phyloP scores from a whole-genome alignment of 2,888 invertebrate species.

The Heliconius erato region DNA sequence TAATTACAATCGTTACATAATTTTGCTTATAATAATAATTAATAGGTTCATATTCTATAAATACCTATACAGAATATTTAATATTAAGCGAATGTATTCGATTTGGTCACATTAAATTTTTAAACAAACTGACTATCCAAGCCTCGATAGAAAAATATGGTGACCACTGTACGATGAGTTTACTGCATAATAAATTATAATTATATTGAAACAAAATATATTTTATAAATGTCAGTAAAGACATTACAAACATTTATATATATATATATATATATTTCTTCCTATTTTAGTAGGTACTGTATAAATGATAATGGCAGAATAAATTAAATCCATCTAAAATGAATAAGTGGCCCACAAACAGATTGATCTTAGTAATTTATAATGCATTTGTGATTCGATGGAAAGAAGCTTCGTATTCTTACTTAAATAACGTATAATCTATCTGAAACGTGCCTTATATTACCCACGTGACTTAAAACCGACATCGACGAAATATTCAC shows the following conservation, averaged over 20 bases:
- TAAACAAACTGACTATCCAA: constrained; percentile 48
- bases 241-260: constrained; percentile 18
- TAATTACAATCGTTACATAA: constrained; percentile 86
- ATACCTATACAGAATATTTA: constrained; percentile 85
- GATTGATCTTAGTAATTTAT: constrained; percentile 1
- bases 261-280: not conserved
- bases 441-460: constrained; percentile 42
- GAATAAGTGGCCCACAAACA: constrained; percentile 20
- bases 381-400: constrained; percentile 20
- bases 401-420: constrained; percentile 26
- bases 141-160: constrained; percentile 49
- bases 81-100: constrained; percentile 85
- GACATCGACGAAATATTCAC: constrained; percentile 47
- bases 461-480: constrained; percentile 50
- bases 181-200: constrained; percentile 13
- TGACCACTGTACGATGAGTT: constrained; percentile 44
- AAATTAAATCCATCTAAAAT: constrained; percentile 11
- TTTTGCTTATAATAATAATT: constrained; percentile 83
- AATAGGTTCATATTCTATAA: constrained; percentile 84
- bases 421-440: constrained; percentile 23
- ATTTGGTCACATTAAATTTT: constrained; percentile 80
- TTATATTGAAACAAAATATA: constrained; percentile 22
- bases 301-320: constrained; percentile 21
- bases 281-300: constrained; percentile 11
- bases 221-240: constrained; percentile 32